Conservation (phyloP, 2,797 vertebrate genomes). For the Ammospiza maritima region DNA sequence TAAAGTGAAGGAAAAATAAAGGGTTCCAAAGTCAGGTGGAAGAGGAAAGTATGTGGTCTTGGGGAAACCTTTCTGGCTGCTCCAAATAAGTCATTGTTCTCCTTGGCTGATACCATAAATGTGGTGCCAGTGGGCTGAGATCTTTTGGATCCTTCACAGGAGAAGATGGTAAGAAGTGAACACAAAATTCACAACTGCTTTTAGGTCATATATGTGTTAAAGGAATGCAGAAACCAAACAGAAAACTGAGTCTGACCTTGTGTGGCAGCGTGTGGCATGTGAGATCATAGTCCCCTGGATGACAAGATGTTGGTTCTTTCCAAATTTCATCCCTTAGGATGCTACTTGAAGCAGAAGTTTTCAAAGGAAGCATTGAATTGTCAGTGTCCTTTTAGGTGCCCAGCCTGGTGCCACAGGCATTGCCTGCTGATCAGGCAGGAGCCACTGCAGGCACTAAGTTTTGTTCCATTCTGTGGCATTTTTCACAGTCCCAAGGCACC, state of each 20-base stretch:
- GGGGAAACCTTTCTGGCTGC: neutral
- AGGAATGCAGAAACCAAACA: neutral
- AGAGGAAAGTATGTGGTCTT: neutral
- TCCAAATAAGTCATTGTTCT: neutral
- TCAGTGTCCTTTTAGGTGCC: neutral
- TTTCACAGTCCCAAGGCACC: neutral
- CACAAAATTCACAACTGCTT: neutral
- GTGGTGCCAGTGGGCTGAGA: neutral
- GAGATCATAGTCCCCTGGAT: neutral
- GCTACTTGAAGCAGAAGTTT: neutral
- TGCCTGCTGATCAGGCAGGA: neutral
- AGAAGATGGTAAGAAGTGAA: neutral
- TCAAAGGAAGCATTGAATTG: neutral
- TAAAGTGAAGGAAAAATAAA: neutral
- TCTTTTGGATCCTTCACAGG: fast-evolving
- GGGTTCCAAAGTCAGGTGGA: neutral
- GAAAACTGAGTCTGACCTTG: neutral
- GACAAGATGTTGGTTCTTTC: neutral
- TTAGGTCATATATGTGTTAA: neutral
- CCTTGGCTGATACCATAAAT: neutral
- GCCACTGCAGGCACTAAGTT: neutral
- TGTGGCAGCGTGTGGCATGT: neutral
- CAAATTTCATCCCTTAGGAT: neutral
- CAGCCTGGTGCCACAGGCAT: neutral
- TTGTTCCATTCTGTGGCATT: neutral